A percentile compares a stretch with the other conserved stretches of the same genome.
Evolutionary conservation across 2,888 invertebrate genomes (phyloP).

Genomic region (Pyralis farinalis): DNA sequence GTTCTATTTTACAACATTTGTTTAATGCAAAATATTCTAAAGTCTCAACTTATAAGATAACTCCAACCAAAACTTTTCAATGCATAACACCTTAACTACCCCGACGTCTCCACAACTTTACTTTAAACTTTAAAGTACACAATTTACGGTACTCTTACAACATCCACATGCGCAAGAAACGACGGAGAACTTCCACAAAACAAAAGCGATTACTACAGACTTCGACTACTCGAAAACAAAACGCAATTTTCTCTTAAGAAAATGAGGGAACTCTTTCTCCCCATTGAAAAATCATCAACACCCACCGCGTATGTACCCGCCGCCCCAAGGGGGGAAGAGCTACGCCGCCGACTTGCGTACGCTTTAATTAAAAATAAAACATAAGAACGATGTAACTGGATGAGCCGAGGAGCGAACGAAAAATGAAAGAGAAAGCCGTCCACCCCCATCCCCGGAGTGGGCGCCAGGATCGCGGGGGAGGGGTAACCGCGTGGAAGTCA

Average conservation of each 20-base stretch:
- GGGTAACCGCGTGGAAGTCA: slow-evolving; percentile 65
- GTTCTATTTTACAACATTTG: no score
- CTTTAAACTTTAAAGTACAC: slow-evolving; percentile 71
- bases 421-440: slow-evolving; percentile 81
- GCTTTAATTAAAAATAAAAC: slow-evolving; percentile 82
- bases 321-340: slow-evolving; percentile 62
- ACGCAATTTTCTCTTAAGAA: slow-evolving; percentile 82
- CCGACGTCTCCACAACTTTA: slow-evolving; percentile 53
- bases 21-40: slow-evolving; percentile 11
- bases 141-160: slow-evolving; percentile 56
- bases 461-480: slow-evolving; percentile 33
- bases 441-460: slow-evolving; percentile 48
- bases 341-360: slow-evolving; percentile 80
- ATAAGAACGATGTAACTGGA: slow-evolving; percentile 82
- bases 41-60: slow-evolving; percentile 13
- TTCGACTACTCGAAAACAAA: slow-evolving; percentile 81
- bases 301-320: slow-evolving; percentile 74
- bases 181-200: slow-evolving; percentile 66
- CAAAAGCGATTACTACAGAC: slow-evolving; percentile 81
- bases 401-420: slow-evolving; percentile 81
- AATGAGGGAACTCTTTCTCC: slow-evolving; percentile 82
- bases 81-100: slow-evolving; percentile 56
- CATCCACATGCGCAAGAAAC: slow-evolving; percentile 65
- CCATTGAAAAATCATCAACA: slow-evolving; percentile 82
- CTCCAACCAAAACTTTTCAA: slow-evolving; percentile 30